These are phyloP conservation scores for Channallabes apus DNA, from an alignment of 2,797 vertebrate species.

Conservation along the genomic window DNA sequence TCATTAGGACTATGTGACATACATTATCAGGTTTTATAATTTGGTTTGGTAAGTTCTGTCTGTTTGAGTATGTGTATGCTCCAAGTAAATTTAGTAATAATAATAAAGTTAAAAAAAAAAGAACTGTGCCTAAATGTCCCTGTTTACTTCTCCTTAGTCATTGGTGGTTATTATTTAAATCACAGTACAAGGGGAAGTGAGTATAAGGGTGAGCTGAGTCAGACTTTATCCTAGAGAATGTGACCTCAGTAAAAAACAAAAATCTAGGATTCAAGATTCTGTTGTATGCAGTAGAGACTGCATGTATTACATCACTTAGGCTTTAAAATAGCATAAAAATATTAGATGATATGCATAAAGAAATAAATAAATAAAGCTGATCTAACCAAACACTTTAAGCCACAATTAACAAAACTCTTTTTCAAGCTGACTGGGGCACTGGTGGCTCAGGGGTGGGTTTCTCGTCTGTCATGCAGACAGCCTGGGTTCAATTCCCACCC, in stretches of 20 bases:
- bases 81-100: neutral
- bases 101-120: too few relatives aligned
- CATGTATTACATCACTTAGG: neutral
- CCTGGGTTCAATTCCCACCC: too few relatives aligned
- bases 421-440: neutral
- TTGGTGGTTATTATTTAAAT: constrained; percentile 2
- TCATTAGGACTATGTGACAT: neutral
- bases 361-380: neutral
- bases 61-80: neutral
- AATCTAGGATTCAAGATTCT: neutral
- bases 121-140: neutral
- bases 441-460: too few relatives aligned
- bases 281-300: neutral
- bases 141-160: neutral
- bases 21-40: neutral
- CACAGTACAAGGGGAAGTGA: neutral
- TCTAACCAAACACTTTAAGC: neutral
- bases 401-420: neutral
- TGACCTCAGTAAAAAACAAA: neutral
- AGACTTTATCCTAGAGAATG: neutral
- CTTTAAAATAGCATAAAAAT: neutral
- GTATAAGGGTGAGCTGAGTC: constrained; percentile 12
- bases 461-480: too few relatives aligned
- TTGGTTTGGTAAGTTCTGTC: neutral
- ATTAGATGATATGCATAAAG: too few relatives aligned